These are phyloP conservation scores for Euschistus heros DNA, from an alignment of 1,140 invertebrate species.

Conservation along the genomic window DNA sequence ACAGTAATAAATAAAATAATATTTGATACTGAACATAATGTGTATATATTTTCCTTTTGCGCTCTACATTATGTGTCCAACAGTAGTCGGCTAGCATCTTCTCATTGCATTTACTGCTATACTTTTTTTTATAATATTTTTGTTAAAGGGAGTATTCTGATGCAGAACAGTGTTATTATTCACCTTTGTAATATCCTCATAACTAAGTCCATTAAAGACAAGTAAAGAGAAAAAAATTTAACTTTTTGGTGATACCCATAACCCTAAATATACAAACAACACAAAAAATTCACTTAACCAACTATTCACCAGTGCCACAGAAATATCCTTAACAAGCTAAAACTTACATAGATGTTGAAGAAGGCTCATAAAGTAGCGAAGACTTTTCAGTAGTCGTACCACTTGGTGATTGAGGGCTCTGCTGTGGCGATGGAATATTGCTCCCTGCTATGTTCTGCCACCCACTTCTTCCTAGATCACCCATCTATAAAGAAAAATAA, in stretches of 20 bases:
- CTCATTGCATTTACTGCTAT: too few species aligned
- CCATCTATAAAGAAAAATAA: slow-evolving; percentile 40
- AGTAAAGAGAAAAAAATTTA: too few species aligned
- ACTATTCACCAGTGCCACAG: too few species aligned
- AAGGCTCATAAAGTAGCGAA: slow-evolving; percentile 22
- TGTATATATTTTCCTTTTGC: too few species aligned
- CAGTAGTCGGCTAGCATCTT: not conserved
- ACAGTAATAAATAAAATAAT: not conserved
- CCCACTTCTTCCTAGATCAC: slow-evolving; percentile 54
- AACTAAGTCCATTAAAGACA: not conserved
- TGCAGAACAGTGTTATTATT: not conserved
- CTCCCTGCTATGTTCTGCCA: slow-evolving; percentile 53
- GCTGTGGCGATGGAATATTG: slow-evolving; percentile 39
- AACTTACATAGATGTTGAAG: not conserved
- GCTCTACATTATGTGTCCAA: not conserved
- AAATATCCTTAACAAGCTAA: not conserved
- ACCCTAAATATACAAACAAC: too few species aligned
- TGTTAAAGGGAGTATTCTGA: not conserved
- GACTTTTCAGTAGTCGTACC: slow-evolving; percentile 25
- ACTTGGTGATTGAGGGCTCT: slow-evolving; percentile 28
- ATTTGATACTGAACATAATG: not conserved
- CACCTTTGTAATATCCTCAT: not conserved
- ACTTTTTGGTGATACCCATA: too few species aligned
- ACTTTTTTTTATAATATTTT: not conserved
- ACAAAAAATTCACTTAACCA: too few species aligned